Base-by-base conservation (phyloP, 2,113 vertebrate species). In the Etia nguti region DNA sequence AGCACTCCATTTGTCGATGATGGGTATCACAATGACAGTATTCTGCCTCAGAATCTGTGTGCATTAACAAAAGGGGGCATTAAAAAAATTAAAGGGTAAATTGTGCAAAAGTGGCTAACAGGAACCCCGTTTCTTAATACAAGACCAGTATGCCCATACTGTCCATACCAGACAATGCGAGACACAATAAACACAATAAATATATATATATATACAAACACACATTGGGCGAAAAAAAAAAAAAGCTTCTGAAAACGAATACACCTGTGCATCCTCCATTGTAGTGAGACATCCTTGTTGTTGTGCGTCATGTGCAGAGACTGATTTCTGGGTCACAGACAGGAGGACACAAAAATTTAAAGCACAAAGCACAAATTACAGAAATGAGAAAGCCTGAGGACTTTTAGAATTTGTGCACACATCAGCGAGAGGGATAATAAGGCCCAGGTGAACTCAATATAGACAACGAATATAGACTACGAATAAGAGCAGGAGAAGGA, bases 181-280 rank as follows among this genome's bases (percentile, higher is more conserved):
- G 20, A 68, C 34, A 68, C 41, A 73, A 18, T 26, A 73, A 73
- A 34, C 29, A 62, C 9, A 62, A 34, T 20, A 5, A 31, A 57
- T 2, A 26, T 0, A 57, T 0, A 57, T 0, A 54, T 3, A 55
- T 3, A 22, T 12, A 26, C 55, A 57, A 13, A 60, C 57, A 10
- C 16, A 60, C 5, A 31, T 2, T 18, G 8, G 38, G 8, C 4
- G 5, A 52, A 29, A 3, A 5, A 73, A 26, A 5, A 43, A 31
- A 43, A 9, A 41, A 15, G 11, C 62, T 68, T 68, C 62, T 41
- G 7, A 22, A 75, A 48, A 29, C 3, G 4, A 46, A 29, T 11
- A 75, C 68, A 73, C 22, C 3, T 26, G 38, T 26, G 38, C 65
- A 26, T 46, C 13, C 38, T 46, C 38, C 65, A 43, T 24, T 70